Conservation (phyloP, 2,888 invertebrate genomes). For the Trichogramma dendrolimi region DNA sequence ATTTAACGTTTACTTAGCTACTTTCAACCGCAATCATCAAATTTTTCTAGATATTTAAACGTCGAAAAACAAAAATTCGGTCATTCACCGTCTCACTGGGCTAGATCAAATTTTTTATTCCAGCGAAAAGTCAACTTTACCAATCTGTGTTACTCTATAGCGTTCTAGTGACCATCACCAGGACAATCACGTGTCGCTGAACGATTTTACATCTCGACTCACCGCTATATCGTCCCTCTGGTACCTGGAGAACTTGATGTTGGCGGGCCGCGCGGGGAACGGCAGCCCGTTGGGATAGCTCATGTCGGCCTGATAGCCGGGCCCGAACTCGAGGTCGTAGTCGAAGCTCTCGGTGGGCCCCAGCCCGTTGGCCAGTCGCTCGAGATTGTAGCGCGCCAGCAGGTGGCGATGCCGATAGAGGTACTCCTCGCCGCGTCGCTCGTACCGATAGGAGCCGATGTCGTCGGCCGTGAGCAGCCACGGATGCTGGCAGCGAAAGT, state of each 20-base stretch:
- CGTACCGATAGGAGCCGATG: slow-evolving; percentile 44
- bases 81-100: too few relatives aligned
- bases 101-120: too few relatives aligned
- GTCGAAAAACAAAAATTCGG: too few relatives aligned
- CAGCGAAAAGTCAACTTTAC: too few relatives aligned
- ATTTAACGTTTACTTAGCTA: too few relatives aligned
- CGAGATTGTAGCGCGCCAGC: slow-evolving; percentile 60
- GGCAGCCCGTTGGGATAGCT: slow-evolving; percentile 61
- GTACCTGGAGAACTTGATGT: slow-evolving; percentile 30
- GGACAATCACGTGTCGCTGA: too few relatives aligned
- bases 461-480: slow-evolving; percentile 61
- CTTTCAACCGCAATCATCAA: too few relatives aligned
- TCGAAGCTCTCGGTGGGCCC: slow-evolving; percentile 60
- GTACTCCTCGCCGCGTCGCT: slow-evolving; percentile 52
- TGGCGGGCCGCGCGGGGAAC: slow-evolving; percentile 46
- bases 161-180: too few relatives aligned
- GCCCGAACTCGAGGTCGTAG: slow-evolving; percentile 53
- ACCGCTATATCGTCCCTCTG: slow-evolving; percentile 33
- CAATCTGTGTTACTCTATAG: too few relatives aligned
- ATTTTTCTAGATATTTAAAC: too few relatives aligned
- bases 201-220: neutral
- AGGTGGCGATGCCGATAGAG: slow-evolving; percentile 53
- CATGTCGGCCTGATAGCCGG: slow-evolving; percentile 60
- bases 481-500: slow-evolving; percentile 61
- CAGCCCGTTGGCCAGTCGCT: slow-evolving; percentile 63